Evolutionary conservation across 2,113 vertebrate genomes (phyloP), one percentile per base, ranked within the genome.

Genomic region (Xenus cinereus): DNA sequence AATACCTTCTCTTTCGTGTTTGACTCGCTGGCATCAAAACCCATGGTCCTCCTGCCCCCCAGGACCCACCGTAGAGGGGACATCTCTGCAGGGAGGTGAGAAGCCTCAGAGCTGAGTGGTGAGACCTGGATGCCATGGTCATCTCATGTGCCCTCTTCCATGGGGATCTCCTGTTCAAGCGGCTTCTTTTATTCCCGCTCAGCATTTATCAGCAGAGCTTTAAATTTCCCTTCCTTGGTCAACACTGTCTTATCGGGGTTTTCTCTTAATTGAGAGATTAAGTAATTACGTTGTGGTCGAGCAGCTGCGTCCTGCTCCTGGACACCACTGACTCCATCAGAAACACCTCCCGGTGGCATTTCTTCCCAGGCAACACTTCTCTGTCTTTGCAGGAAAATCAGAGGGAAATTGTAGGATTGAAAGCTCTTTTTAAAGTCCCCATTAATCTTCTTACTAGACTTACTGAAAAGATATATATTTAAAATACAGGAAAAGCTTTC

Each of bases 21-120:
- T 28, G 37, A 3, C 33, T 43, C 5, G 0, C 33, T 51, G 21
- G 24, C 17, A 45, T 57, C 32, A 71, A 88, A 72, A 6, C 7
- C 6, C 3, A 0, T 15, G 4, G 18, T 79, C 5, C 23, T 57
- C 22, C 37, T 39, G 45, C 33, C 21, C n/a, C 2, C 13, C n/a
- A 72, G 12, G 21, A 63, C 7, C 30, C 32, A 24, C 24, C 8
- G 9, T 1, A 1, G 21, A 72, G n/a, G 4, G 5, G 5, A 53
- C 12, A 33, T 30, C 24, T 66, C 43, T 48, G 4, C 22, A 41
- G 26, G 26, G 16, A 32, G 2, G 14, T 59, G 11, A 90, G 53
- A 73, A 79, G 5, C 39, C 17, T 8, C 33, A 73, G 53, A 76
- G 43, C 13, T 22, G 4, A 21, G 26, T 6, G 4, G 9, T 0